Base-by-base conservation (phyloP, 53 echinoderm and acorn worm species). In the Echinometra lucunter region DNA sequence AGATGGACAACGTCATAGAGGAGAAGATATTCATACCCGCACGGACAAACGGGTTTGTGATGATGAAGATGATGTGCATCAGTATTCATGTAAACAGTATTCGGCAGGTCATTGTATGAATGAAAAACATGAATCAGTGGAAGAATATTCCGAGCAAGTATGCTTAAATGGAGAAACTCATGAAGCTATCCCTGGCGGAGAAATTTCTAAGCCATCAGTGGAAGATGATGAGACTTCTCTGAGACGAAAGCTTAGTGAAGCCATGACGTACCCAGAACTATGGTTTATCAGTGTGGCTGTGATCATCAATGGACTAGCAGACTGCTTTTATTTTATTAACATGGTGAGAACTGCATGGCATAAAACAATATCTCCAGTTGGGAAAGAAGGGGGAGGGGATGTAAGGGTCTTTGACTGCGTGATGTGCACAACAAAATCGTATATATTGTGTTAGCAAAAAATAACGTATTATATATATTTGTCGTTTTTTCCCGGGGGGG, bases 291-390 rank as follows among this genome's bases (percentile, higher is more conserved):
- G 45, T 69, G 21, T 70, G 16, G 66, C 91, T 42, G 66, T 91
- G 10, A 35, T 91, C 47, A 42, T 91, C 19, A 45, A 23, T 8
- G 91, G 91, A 2, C 13, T 69, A 10, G 21, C n/a, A 2, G 91
- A 91, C 16, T 91, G 70, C 37, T 91, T 91, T 44, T 91, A 67
- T 16, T 91, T 45, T 28, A 18, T 91, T 37, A 91, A 91, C 45
- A 91, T 91, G 91, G 91, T 91, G 45, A 66, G 89, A 25, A 17
- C 6, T 1, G 6, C 23, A 66, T 56, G 7, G 8, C 21, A 18
- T 12, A 63, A 18, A 4, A 21, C 21, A 12, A 15, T 63, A 63
- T 63, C 21, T 3, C 4, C n/a, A n/a, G n/a, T n/a, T n/a, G n/a
- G n/a, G n/a, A n/a, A n/a, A n/a, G n/a, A n/a, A n/a, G n/a, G n/a